Base-by-base conservation (phyloP, 2,888 invertebrate species). In the Sarcophaga rosellei region DNA sequence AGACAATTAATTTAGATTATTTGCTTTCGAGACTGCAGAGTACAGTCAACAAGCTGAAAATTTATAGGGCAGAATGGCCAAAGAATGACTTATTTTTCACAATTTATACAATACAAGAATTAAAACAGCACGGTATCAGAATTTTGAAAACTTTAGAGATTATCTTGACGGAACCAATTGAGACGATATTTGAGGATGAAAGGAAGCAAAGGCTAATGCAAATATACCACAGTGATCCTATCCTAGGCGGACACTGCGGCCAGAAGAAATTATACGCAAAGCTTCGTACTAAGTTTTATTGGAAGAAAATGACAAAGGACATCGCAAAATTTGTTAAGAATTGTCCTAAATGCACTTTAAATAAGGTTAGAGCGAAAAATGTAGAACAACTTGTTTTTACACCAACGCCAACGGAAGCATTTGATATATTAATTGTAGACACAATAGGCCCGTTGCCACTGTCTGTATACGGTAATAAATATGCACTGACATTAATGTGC, bases 391-490 rank as follows among this genome's bases (percentile, higher is more conserved):
- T 82, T 47, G 73, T 82, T 65, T 80, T 81, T 12, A 85, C 82
- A 8, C 69, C 79, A 77, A 85, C 74, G 3, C 73, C 79, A 73
- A 83, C 74, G 3, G 72, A 76, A 61, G 61, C 84, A 57, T 85
- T 88, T 66, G 81, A 87, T 25, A 79, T 77, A 61, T 78, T 88
- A 17, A 62, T 82, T 61, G 44, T 86, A 53, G 80, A 88, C 65
- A 87, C 86, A 35, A 85, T 88, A 47, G 88, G 88, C 45, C 86
- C 87, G 66, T 78, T 88, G 25, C 81, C 80, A 23, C 81, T 72
- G 21, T 86, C 85, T 2, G 47, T 15, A 47, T 47, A 47, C 47
- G 47, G 47, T 3, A 47, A 47, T 3, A 47, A 15, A 47, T 47
- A 47, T 47, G 47, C 12, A 47, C 47, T 47, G 47, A 47, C 47